Evolutionary conservation across 2,113 vertebrate genomes (phyloP).

Genomic region (Rhombomys opimus): DNA sequence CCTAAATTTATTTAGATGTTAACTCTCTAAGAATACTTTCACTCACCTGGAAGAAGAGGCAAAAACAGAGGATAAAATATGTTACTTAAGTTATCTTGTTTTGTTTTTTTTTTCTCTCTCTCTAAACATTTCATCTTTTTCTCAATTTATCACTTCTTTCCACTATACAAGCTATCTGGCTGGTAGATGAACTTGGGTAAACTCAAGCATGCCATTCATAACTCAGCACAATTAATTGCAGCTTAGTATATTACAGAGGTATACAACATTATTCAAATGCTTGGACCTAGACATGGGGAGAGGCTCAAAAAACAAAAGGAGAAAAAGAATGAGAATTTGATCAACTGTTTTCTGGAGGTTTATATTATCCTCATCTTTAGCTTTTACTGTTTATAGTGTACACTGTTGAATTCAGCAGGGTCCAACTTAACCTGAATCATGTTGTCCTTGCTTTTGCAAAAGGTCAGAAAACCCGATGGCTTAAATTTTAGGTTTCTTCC

Average conservation of each 20-base stretch:
- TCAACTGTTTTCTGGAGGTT: background rate
- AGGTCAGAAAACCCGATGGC: background rate
- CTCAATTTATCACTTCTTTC: background rate
- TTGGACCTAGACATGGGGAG: background rate
- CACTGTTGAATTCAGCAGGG: background rate
- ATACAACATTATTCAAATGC: background rate
- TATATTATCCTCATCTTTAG: fast-evolving
- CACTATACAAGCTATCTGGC: background rate
- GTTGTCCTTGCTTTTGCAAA: background rate
- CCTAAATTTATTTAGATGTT: background rate
- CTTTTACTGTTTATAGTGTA: fast-evolving
- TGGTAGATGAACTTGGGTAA: background rate
- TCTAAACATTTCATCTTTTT: background rate
- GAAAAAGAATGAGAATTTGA: background rate
- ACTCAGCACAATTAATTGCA: background rate
- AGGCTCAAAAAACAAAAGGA: background rate
- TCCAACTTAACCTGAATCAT: background rate
- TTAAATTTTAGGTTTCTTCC: background rate
- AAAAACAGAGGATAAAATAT: background rate
- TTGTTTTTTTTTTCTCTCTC: background rate
- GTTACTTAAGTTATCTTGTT: background rate
- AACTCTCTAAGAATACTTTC: background rate
- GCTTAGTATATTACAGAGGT: background rate
- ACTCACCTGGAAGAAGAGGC: background rate
- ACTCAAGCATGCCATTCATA: background rate